phyloP scores from a whole-genome alignment of 1,140 invertebrate species.

The Phortica variegata region DNA sequence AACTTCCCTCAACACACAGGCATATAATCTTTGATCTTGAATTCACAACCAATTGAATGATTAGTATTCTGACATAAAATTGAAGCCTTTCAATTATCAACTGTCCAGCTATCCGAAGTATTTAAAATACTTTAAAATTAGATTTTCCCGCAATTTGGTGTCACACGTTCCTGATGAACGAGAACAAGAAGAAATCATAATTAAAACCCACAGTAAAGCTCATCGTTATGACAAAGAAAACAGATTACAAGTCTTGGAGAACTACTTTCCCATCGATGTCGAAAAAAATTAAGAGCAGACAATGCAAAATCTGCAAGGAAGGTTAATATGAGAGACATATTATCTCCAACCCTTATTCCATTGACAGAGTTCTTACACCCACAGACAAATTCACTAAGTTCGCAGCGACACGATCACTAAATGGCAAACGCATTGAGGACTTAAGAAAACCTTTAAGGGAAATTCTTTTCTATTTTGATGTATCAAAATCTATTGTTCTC shows the following conservation, averaged over 20 bases:
- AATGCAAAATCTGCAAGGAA: constrained; percentile 12
- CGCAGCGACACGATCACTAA: constrained; percentile 4
- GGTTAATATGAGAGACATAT: constrained; percentile 9
- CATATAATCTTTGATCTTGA: not conserved
- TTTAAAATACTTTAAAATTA: constrained; percentile 2
- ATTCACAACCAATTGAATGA: not conserved
- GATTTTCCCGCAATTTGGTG: constrained; percentile 5
- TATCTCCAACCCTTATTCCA: constrained; percentile 4
- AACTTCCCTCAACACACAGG: not conserved
- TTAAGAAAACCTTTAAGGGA: constrained; percentile 7
- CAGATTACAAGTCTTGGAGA: constrained; percentile 9
- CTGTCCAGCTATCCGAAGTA: constrained; percentile 2
- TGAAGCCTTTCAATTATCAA: not conserved
- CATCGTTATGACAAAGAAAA: constrained; percentile 11
- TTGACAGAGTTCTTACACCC: constrained; percentile 8
- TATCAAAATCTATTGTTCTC: constrained; percentile 7
- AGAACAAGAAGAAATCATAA: constrained; percentile 12
- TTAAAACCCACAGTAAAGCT: constrained; percentile 4
- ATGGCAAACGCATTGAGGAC: constrained; percentile 7
- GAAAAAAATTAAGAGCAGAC: constrained; percentile 10
- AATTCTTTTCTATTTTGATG: constrained; percentile 10
- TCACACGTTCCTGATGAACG: constrained; percentile 1
- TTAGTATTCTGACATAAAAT: not conserved
- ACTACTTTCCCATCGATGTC: constrained; percentile 11
- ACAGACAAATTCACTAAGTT: constrained; percentile 16